Base-by-base conservation (phyloP, 2,113 vertebrate genomes). In the Corvus hawaiiensis region DNA sequence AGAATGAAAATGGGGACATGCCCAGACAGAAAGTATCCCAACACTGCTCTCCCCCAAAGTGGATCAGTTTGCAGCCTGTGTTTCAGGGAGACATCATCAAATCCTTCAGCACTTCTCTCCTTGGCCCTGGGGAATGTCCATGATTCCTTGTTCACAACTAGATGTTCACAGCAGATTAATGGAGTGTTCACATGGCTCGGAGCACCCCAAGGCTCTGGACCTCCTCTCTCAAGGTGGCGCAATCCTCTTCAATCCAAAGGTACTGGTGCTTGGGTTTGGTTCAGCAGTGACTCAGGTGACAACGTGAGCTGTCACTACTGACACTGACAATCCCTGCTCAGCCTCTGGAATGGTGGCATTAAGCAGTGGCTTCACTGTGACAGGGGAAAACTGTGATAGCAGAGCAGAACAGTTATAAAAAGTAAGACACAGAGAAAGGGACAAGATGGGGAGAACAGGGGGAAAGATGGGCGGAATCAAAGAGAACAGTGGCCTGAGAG, bases 251-350 rank as follows among this genome's bases (percentile, higher is more conserved):
- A 51, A 16, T 4, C 6, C 27, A 10, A 28, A 39, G 78, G 68
- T 1, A 17, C 56, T 68, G 72, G 37, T 24, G 56, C 74, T 33
- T 33, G 33, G 59, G 3, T 56, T 76, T 59, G 77, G 44, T 10
- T 68, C 28, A 43, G 81, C 30, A 26, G 72, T 90, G 95, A 91
- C 83, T 92, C 89, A 89, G 49, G 39, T 20, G 76, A 84, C 28
- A 84, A 6, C 39, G 56, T 58, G 56, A 59, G 26, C n/a, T 72
- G n/a, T 37, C 85, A 66, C n/a, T 26, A 9, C 33, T 75, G 93
- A 75, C 83, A 93, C 1, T 1, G 0, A 13, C 32, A 75, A 16
- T 33, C 59, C 76, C 52, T 12, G 84, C 27, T 62, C 9, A 55
- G 48, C 35, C 73, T 48, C 84, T 59, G 72, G n/a, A 81, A 83